Evolutionary conservation across 2,797 vertebrate species (phyloP), one percentile per base, ranked within the genome.

Genomic region (Thaleichthys pacificus): DNA sequence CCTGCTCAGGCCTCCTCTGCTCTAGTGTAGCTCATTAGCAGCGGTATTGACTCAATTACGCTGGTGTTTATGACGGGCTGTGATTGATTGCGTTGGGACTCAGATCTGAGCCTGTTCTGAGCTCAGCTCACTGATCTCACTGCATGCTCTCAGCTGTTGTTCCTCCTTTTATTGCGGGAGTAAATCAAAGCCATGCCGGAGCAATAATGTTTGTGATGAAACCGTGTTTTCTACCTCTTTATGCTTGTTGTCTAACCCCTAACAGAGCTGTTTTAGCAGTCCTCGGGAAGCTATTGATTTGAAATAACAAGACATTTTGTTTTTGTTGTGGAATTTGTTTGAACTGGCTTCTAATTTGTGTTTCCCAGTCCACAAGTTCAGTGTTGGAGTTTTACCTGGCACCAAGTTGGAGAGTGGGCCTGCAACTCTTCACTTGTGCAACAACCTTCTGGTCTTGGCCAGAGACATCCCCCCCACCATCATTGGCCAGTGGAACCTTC

Each of bases 341-440:
- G 22, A 32, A 38, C 38, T 57, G 32, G 24, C n/a, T 66, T 42
- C 19, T 0, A 38, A 7, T 30, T 56, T 22, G 6, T 64, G 7
- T 69, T 30, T 74, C 65, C 68, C 60, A 96, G 95, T 96, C 82
- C 95, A 96, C 81, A 93, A 94, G 79, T 96, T 96, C 88, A 92
- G 89, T 2, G 95, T 99, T 69, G 93, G 93, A 1, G 93, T 99
- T 68, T 91, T 96, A 51, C 95, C 97, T 2, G 97, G 97, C 84
- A 98, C 97, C 76, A 97, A 96, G 84, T 86, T 99, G 78, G 97
- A 98, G 87, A 93, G 92, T 0, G 98, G 98, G 61, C 95, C 95
- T 0, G 97, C 97, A 2, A 95, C 94, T 4, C 95, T 99, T 56
- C 97, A 99, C 79, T 87, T 98, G 86, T 99, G 97, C 91, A 99